Evolutionary conservation across 2,797 vertebrate species (phyloP).

Genomic region (Sciurus carolinensis): DNA sequence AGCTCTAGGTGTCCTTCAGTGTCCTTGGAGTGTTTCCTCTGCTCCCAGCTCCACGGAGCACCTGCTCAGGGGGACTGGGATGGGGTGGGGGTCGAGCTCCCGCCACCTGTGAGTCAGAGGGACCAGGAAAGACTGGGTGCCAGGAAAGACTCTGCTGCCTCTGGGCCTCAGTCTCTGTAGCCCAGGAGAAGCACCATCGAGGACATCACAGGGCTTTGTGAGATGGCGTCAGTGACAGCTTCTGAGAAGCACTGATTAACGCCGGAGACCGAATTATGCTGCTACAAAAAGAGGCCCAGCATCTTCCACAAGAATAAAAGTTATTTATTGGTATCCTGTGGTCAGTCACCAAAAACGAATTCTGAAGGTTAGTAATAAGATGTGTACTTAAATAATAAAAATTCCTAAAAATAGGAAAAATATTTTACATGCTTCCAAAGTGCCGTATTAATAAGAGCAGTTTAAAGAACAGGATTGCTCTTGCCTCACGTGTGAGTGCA

Average conservation of each 20-base stretch:
- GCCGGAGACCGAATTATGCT: too few relatives aligned
- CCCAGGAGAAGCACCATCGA: neutral
- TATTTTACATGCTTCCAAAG: too few relatives aligned
- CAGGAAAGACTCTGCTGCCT: neutral
- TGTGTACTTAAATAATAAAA: too few relatives aligned
- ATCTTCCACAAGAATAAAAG: neutral
- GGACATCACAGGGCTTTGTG: neutral
- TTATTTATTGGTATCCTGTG: neutral
- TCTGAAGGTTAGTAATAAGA: neutral
- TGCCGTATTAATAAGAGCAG: too few relatives aligned
- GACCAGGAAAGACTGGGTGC: too few relatives aligned
- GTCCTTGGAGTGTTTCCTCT: too few relatives aligned
- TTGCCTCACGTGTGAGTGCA: too few relatives aligned
- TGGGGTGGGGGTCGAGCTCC: neutral
- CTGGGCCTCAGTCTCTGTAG: neutral
- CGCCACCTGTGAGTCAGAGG: neutral
- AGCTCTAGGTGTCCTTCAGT: too few relatives aligned
- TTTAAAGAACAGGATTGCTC: too few relatives aligned
- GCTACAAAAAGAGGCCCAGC: neutral
- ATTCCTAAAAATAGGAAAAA: too few relatives aligned
- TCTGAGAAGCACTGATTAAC: neutral
- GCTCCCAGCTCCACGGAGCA: too few relatives aligned
- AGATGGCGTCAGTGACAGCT: neutral
- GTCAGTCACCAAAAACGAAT: neutral
- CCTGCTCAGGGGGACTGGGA: neutral